These are phyloP conservation scores for Harpalus rufipes DNA, from an alignment of 2,888 invertebrate genomes.

Conservation along the genomic window DNA sequence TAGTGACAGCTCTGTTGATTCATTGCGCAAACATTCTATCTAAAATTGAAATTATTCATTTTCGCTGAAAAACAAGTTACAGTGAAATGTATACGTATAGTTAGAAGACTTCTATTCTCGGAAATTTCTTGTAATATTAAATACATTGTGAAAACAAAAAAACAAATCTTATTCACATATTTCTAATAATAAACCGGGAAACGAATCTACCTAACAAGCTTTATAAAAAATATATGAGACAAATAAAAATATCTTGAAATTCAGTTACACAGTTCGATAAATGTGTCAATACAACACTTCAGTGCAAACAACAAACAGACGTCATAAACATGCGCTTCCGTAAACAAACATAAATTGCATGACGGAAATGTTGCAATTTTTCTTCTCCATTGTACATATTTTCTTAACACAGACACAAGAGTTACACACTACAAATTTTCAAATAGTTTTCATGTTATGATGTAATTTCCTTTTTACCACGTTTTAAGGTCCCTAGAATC, in stretches of 20 bases:
- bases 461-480: too few species aligned
- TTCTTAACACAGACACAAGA: neutral
- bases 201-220: neutral
- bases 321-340: neutral
- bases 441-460: too few species aligned
- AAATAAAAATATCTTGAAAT: neutral
- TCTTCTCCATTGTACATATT: neutral
- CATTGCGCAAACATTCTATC: neutral
- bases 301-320: neutral
- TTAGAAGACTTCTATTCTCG: neutral
- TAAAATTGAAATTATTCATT: neutral
- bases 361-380: neutral
- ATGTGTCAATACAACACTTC: slow-evolving; percentile 1
- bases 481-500: too few species aligned
- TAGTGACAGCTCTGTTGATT: neutral
- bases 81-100: neutral
- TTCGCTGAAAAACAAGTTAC: neutral
- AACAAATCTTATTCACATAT: neutral
- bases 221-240: neutral
- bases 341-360: neutral
- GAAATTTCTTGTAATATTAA: neutral
- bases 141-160: neutral
- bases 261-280: neutral
- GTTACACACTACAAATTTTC: too few species aligned
- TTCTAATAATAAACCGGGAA: neutral